Base-by-base conservation (phyloP, 2,888 invertebrate genomes). In the Drosophila robusta region DNA sequence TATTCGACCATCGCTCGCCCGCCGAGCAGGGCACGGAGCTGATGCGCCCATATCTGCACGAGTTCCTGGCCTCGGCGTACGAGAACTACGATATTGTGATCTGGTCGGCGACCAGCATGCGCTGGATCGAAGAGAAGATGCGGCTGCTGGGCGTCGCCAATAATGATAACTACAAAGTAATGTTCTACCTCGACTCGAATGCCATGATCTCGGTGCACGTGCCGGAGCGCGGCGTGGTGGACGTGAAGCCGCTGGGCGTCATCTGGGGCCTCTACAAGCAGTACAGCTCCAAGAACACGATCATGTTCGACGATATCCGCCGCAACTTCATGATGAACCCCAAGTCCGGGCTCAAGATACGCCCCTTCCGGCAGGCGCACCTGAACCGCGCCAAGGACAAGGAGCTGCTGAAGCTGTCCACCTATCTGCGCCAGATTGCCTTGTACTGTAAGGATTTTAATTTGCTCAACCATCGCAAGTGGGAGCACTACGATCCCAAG, bases 41-140 rank as follows among this genome's bases (percentile, higher is more conserved):
- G 55, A 99, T 98, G 98, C 94, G 99, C 68, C 99, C 99, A 0
- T 98, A 95, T 91, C 94, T 99, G 32, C 99, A 99, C 90, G 98
- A 99, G 91, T 99, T 99, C 92, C 93, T 99, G 0, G 95, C 96
- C 1, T 94, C 95, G 0, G 97, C 97, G 0, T 98, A 98, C 89
- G 95, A 95, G 90, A 94, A 98, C 92, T 99, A 98, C 86, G 99
- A 99, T 89, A 98, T 99, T 78, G 98, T 97, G 0, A 98, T 99
- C 78, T 99, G 99, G 99, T 99, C 99, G 4, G 99, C 99, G 0
- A 99, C 99, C 0, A 97, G 97, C 70, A 98, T 99, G 98, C 98
- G 97, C 89, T 99, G 98, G 98, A 98, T 99, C 45, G 97, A 98
- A 84, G 98, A 98, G 89, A 99, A 99, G 92, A 98, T 99, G 98